These are phyloP conservation scores for Paramisgurnus dabryanus DNA, from an alignment of 2,113 vertebrate species.

Conservation along the genomic window DNA sequence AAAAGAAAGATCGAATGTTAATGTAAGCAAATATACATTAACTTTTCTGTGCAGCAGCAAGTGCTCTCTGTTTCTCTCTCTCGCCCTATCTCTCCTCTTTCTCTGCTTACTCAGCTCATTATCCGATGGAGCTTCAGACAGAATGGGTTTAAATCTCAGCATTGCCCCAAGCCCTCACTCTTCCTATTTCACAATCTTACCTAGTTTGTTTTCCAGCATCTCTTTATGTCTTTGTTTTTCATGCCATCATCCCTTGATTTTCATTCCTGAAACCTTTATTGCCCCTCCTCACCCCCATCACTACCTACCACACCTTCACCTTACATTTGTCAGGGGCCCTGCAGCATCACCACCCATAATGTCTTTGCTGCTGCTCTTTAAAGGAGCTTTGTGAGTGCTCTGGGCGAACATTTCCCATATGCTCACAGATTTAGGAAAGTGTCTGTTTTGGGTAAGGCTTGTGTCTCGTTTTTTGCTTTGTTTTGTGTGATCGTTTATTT, in stretches of 20 bases:
- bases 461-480: background rate
- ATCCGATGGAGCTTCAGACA: slow-evolving; percentile 71
- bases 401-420: slow-evolving; percentile 22
- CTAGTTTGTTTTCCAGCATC: slow-evolving; percentile 43
- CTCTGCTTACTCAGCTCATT: slow-evolving; percentile 74
- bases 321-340: background rate
- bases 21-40: slow-evolving; percentile 19
- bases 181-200: slow-evolving; percentile 27
- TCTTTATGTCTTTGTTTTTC: slow-evolving; percentile 44
- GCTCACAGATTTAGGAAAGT: background rate
- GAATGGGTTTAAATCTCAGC: slow-evolving; percentile 77
- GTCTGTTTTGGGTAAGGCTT: slow-evolving; percentile 1
- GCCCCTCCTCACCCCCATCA: slow-evolving; percentile 4
- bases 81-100: slow-evolving; percentile 9
- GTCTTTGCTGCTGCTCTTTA: slow-evolving; percentile 23
- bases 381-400: slow-evolving; percentile 7
- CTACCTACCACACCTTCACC: slow-evolving; percentile 24
- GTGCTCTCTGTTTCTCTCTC: slow-evolving; percentile 12
- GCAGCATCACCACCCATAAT: slow-evolving; percentile 2
- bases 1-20: slow-evolving; percentile 2
- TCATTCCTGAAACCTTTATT: slow-evolving; percentile 39
- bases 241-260: slow-evolving; percentile 26
- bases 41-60: slow-evolving; percentile 1
- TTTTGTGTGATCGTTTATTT: background rate
- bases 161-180: slow-evolving; percentile 57